Conservation (phyloP, 1,140 invertebrate species). For the Lucilia cuprina region DNA sequence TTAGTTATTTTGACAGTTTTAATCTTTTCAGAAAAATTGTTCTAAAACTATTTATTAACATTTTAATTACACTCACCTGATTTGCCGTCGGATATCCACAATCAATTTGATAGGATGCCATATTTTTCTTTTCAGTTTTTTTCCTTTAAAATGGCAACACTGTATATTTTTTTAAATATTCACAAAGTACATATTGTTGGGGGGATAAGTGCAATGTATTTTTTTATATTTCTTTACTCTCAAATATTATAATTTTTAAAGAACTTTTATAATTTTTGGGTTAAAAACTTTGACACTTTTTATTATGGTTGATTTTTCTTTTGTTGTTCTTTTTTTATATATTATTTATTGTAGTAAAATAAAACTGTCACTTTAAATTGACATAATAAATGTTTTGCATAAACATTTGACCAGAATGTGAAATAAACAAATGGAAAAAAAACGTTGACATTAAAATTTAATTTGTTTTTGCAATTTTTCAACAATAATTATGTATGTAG, state of each 20-base stretch:
- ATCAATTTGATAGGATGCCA: constrained; percentile 62
- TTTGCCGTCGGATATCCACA: constrained; percentile 61
- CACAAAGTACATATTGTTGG: background rate
- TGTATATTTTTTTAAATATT: background rate
- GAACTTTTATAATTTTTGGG: background rate
- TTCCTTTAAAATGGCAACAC: background rate
- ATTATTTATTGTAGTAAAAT: background rate
- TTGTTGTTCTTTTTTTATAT: too few species aligned
- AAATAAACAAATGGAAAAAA: background rate
- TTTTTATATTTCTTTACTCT: too few species aligned
- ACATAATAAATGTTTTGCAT: background rate
- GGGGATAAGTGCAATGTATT: background rate
- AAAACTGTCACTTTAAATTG: background rate
- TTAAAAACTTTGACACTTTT: background rate
- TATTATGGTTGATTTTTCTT: background rate
- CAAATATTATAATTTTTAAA: background rate
- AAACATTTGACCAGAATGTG: background rate
- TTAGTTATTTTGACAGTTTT: too few species aligned
- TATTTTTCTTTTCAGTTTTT: constrained; percentile 19
- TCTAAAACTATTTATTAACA: too few species aligned
- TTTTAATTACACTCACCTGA: constrained; percentile 48
- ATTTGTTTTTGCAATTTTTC: too few species aligned
- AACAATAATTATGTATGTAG: too few species aligned
- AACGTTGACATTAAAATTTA: too few species aligned
- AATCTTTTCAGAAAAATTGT: too few species aligned